Percentiles rank a stretch among this genome's conserved stretches.
These are phyloP conservation scores for Polypterus bichir DNA, from an alignment of 2,113 vertebrate genomes.

Conservation along the genomic window DNA sequence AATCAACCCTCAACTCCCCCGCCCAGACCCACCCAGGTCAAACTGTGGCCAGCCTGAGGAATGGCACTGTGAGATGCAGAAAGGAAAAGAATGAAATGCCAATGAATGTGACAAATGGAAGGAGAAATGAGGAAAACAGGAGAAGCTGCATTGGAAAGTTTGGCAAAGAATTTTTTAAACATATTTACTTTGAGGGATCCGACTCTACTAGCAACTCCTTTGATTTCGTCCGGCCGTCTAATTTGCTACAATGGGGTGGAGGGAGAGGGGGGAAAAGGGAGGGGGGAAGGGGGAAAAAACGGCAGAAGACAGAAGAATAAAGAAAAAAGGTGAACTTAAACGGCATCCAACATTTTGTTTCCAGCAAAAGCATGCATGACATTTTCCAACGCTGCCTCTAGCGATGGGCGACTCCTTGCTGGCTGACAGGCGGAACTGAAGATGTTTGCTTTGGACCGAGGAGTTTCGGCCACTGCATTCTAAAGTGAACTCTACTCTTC, in stretches of 20 bases:
- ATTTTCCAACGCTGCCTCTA: background rate
- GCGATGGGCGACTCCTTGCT: background rate
- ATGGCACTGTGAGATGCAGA: conserved; percentile 38
- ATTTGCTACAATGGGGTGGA: conserved; percentile 69
- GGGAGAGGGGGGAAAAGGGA: conserved; percentile 36
- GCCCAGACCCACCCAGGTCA: too few species aligned
- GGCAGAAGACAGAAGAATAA: conserved; percentile 6
- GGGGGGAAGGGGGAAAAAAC: background rate
- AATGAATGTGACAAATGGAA: conserved; percentile 45
- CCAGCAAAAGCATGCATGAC: background rate
- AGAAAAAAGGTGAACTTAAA: conserved; percentile 5
- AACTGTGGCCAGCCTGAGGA: too few species aligned
- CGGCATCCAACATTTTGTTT: background rate
- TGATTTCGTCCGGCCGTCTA: conserved; percentile 74
- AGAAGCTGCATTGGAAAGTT: conserved; percentile 51
- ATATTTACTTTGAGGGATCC: conserved; percentile 82
- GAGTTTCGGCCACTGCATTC: too few species aligned
- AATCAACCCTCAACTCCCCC: too few species aligned
- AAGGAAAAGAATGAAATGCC: conserved; percentile 55
- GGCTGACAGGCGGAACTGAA: too few species aligned
- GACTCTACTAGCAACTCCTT: conserved; percentile 77
- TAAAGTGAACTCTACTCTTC: too few species aligned
- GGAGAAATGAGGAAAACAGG: conserved; percentile 27
- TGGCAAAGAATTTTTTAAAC: conserved; percentile 65
- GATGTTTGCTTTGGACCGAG: too few species aligned